Percentiles rank a stretch among this genome's conserved stretches.
Conservation (phyloP, 2,797 vertebrate species). For the Alouatta caraya region DNA sequence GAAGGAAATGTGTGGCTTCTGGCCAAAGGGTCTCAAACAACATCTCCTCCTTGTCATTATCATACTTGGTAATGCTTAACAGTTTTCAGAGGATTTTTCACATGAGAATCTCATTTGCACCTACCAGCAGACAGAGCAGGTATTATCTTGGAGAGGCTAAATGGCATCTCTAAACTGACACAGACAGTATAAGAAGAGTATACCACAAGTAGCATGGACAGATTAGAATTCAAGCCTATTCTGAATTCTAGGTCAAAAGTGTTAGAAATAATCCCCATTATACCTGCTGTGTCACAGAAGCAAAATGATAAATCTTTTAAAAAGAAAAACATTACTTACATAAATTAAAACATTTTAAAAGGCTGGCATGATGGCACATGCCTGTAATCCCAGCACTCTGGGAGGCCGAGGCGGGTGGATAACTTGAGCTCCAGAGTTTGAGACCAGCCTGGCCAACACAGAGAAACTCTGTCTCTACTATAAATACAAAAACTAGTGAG, state of each 20-base stretch:
- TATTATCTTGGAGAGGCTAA: background rate
- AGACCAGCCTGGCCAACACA: background rate
- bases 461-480: background rate
- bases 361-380: background rate
- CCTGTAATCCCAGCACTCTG: background rate
- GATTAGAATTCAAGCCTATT: background rate
- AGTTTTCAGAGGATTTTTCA: slow-evolving; percentile 1
- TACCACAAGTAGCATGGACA: background rate
- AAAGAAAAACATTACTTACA: background rate
- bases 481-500: background rate
- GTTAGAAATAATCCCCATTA: background rate
- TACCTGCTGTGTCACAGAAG: background rate
- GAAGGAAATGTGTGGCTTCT: background rate
- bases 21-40: background rate
- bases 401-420: background rate
- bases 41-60: background rate
- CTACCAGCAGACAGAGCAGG: background rate
- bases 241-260: background rate
- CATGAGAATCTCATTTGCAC: background rate
- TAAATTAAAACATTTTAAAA: background rate
- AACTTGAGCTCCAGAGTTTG: background rate
- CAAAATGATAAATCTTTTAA: background rate
- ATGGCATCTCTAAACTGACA: background rate
- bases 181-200: background rate
- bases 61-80: background rate